A percentile compares a stretch with the other conserved stretches of the same genome.
phyloP scores from a whole-genome alignment of 2,888 invertebrate species.

The Drosophila meridionalis region DNA sequence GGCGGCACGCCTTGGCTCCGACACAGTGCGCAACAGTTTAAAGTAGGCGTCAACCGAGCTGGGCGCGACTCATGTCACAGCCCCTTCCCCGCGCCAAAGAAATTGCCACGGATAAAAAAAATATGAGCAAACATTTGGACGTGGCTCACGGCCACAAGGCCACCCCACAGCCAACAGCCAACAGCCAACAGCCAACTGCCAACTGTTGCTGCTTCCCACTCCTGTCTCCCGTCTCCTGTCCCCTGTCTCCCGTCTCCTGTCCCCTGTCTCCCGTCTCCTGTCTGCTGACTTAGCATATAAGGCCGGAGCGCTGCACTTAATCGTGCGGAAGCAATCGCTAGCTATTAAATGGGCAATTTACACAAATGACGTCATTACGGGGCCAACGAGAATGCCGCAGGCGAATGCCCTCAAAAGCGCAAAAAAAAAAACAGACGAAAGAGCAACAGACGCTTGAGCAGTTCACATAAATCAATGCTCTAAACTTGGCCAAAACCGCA shows the following conservation, averaged over 20 bases:
- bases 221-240: slow-evolving; percentile 20
- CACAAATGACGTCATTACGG: slow-evolving; percentile 72
- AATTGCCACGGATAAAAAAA: slow-evolving; percentile 25
- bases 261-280: background rate
- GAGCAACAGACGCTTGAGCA: slow-evolving; percentile 37
- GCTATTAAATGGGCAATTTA: slow-evolving; percentile 77
- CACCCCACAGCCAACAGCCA: slow-evolving; percentile 1
- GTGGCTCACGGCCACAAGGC: background rate
- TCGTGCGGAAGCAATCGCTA: slow-evolving; percentile 80
- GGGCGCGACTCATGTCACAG: slow-evolving; percentile 49
- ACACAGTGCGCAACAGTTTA: slow-evolving; percentile 71
- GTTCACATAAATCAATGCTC: slow-evolving; percentile 70
- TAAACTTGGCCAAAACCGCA: slow-evolving; percentile 67
- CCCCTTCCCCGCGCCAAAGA: background rate
- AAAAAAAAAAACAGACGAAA: background rate
- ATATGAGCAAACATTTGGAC: slow-evolving; percentile 47
- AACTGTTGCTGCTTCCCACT: slow-evolving; percentile 66
- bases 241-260: too few species aligned
- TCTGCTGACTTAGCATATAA: slow-evolving; percentile 51
- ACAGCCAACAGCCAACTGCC: slow-evolving; percentile 25
- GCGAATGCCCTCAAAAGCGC: slow-evolving; percentile 34
- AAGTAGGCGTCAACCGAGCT: slow-evolving; percentile 52
- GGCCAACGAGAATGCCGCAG: slow-evolving; percentile 30
- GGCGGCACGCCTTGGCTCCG: slow-evolving; percentile 59
- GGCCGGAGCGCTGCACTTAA: slow-evolving; percentile 49